Base-by-base conservation (phyloP, 2,888 invertebrate species). In the Oscheius sp. region DNA sequence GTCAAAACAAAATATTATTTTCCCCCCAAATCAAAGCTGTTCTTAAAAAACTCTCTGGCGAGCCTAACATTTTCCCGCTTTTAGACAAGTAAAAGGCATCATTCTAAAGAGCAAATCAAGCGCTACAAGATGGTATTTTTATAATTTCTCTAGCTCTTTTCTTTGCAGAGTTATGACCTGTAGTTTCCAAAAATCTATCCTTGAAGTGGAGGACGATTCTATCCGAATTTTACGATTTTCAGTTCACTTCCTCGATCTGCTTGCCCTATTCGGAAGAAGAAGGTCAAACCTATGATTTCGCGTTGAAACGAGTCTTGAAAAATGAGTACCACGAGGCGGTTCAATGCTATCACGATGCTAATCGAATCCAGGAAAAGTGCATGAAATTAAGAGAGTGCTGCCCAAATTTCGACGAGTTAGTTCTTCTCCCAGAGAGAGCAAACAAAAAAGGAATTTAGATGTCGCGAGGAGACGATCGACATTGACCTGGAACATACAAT, bases 341-440 rank as follows among this genome's bases (percentile, higher is more conserved):
- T 3, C 69, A 74, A 25, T 78, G 78, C 33, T 78, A 76, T 64
- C 57, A 72, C 20, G 80, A 80, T 53, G 80, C 80, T 15, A 80
- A 80, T 57, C 37, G 75, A 48, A 79, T 80, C 34, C 80, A 80
- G 71, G 75, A 74, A 34, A 75, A 78, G 52, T 80, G 80, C 65
- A 71, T 73, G 3, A 72, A 73, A 42, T 67, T 80, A 31, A 57
- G 78, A 17, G 73, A 77, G 33, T 80, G 80, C 65, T 80, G 80
- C 63, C 80, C 80, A 15, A 75, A 80, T 42, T 80, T 77, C 57
- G 77, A 80, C 52, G 66, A 72, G 79, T 78, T 31, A 48, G 74
- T 2, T 3, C 33, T 25, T 2, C 27, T 5, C 12, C 39, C 3
- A 25, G 27, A 46, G 31, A 29, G 46, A 4, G 29, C n/a, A n/a